Percentiles rank a stretch among this genome's conserved stretches.
Conservation (phyloP, 2,113 vertebrate species). For the Montifringilla adamsi region DNA sequence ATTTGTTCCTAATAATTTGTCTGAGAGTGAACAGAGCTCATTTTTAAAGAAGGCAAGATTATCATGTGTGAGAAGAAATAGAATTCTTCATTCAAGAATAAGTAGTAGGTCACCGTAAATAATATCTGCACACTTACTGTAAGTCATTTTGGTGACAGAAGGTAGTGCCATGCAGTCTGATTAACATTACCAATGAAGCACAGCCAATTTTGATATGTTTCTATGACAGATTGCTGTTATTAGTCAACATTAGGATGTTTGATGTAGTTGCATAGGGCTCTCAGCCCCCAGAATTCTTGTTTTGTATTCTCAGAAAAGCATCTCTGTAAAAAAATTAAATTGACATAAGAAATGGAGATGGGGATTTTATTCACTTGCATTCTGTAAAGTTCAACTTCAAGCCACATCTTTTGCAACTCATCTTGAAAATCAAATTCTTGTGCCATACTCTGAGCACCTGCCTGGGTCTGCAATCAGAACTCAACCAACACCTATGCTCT, state of each 20-base stretch:
- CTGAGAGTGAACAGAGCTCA: background rate
- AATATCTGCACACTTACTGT: conserved; percentile 57
- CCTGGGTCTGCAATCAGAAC: background rate
- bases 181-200: conserved; percentile 54
- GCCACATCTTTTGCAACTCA: background rate
- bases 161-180: conserved; percentile 51
- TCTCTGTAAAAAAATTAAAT: background rate
- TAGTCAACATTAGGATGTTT: conserved; percentile 51
- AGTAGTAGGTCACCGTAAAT: conserved; percentile 53
- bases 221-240: conserved; percentile 61
- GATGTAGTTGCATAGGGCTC: background rate
- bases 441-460: background rate
- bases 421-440: background rate
- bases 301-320: background rate
- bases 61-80: conserved; percentile 1
- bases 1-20: background rate
- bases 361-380: background rate
- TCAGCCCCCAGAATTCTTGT: background rate
- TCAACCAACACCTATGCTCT: background rate
- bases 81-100: conserved; percentile 4
- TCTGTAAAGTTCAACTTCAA: background rate
- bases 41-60: conserved; percentile 16
- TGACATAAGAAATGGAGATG: background rate
- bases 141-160: conserved; percentile 64
- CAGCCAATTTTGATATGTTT: conserved; percentile 60